A percentile compares a stretch with the other conserved stretches of the same genome.
phyloP scores from a whole-genome alignment of 2,113 vertebrate genomes.

The Dicaeum eximium region DNA sequence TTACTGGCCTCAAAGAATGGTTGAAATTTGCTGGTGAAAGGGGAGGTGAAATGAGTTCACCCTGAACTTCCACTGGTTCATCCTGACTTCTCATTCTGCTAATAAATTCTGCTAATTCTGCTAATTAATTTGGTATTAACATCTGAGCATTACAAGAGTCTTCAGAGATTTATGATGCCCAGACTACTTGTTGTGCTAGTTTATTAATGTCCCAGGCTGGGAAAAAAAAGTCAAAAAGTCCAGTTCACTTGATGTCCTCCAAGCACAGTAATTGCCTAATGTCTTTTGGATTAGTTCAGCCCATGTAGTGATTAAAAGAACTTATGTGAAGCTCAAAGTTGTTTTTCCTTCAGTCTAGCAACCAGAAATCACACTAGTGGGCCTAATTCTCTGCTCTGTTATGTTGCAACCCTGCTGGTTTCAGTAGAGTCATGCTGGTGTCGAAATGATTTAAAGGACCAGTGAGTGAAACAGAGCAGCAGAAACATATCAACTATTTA shows the following conservation, averaged over 20 bases:
- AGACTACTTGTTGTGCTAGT: background rate
- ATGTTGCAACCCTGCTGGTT: slow-evolving; percentile 24
- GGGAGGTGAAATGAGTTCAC: background rate
- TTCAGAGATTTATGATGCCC: background rate
- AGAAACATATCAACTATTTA: background rate
- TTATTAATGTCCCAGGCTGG: background rate
- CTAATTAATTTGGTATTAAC: background rate
- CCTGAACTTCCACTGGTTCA: background rate
- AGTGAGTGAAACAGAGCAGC: background rate
- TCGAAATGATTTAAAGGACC: slow-evolving; percentile 13
- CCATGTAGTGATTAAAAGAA: background rate
- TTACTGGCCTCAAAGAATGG: background rate
- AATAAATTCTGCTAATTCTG: background rate
- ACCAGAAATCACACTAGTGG: slow-evolving; percentile 2
- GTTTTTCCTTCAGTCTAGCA: slow-evolving; percentile 11
- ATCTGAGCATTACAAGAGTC: background rate
- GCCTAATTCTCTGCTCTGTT: slow-evolving; percentile 9
- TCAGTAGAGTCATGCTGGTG: slow-evolving; percentile 31
- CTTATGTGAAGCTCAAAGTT: background rate
- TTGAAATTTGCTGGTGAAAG: background rate
- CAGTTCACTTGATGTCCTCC: background rate
- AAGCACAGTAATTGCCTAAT: background rate
- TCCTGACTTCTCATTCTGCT: background rate
- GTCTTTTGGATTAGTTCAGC: slow-evolving; percentile 12
- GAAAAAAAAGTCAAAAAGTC: background rate